Percentiles rank a stretch among this genome's conserved stretches.
Conservation (phyloP, 2,113 vertebrate genomes). For the Takifugu bimaculatus region DNA sequence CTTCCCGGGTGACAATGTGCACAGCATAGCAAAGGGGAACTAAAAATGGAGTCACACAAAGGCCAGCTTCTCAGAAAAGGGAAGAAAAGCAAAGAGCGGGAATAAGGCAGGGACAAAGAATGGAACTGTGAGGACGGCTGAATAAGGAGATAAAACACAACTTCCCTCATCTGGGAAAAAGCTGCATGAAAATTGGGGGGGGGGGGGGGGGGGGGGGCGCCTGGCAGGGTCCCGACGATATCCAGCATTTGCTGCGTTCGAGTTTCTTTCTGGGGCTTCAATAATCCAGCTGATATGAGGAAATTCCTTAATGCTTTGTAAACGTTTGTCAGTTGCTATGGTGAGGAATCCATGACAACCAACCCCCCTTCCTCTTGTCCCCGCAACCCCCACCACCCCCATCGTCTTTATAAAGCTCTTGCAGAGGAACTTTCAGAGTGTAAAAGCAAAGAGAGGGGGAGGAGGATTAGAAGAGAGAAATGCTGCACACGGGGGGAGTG, state of each 20-base stretch:
- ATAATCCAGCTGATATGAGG: conserved; percentile 85
- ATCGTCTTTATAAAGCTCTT: conserved; percentile 67
- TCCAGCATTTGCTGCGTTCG: conserved; percentile 69
- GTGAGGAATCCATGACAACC: conserved; percentile 78
- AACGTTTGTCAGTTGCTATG: conserved; percentile 82
- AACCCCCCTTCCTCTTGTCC: conserved; percentile 38
- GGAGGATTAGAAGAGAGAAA: conserved; percentile 52
- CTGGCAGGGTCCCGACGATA: conserved; percentile 63
- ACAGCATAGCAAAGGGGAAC: conserved; percentile 64
- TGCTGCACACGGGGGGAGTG: conserved; percentile 26
- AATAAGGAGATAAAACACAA: conserved; percentile 29
- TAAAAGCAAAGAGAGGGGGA: conserved; percentile 51
- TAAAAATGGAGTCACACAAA: conserved; percentile 59
- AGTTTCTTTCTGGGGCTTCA: conserved; percentile 70
- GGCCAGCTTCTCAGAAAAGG: conserved; percentile 36
- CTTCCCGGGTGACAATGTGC: conserved; percentile 54
- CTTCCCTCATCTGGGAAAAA: conserved; percentile 25
- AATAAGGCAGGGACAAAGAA: conserved; percentile 50
- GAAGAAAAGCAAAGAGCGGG: conserved; percentile 38
- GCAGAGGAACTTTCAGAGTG: conserved; percentile 72
- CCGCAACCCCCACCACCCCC: background rate
- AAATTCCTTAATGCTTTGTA: conserved; percentile 84
- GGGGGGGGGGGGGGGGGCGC: conserved; percentile 48
- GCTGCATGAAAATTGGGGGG: conserved; percentile 12
- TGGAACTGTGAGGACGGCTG: conserved; percentile 43